A percentile compares a stretch with the other conserved stretches of the same genome.
Evolutionary conservation across 2,113 vertebrate genomes (phyloP).

Genomic region (Paramisgurnus dabryanus): DNA sequence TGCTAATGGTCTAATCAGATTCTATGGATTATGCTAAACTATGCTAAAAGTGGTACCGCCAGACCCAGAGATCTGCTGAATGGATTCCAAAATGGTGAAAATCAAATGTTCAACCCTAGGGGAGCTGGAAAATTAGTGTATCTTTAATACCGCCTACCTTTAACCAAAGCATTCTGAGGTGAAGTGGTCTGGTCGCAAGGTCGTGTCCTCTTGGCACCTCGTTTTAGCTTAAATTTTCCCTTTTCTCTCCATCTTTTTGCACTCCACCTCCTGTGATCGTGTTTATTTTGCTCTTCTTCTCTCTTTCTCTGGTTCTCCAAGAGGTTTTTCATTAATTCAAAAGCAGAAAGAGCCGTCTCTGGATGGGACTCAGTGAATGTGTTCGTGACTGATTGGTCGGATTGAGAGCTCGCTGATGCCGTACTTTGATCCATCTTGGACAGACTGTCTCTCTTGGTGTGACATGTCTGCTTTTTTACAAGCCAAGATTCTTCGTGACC

Average conservation of each 20-base stretch:
- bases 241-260: not conserved
- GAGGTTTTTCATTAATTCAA: slow-evolving; percentile 43
- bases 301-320: slow-evolving; percentile 7
- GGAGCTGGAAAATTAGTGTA: too few species aligned
- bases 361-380: not conserved
- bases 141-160: too few species aligned
- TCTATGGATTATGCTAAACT: too few species aligned
- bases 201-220: not conserved
- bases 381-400: not conserved
- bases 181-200: too few species aligned
- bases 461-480: not conserved
- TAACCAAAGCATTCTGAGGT: not conserved
- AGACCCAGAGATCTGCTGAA: too few species aligned
- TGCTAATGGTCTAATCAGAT: too few species aligned
- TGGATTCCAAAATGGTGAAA: too few species aligned
- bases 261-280: not conserved
- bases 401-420: not conserved
- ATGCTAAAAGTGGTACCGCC: too few species aligned
- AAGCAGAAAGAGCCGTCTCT: slow-evolving; percentile 20
- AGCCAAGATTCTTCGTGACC: not conserved
- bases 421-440: not conserved
- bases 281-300: not conserved
- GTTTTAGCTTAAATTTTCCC: not conserved
- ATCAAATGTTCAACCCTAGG: too few species aligned
- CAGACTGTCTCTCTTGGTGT: not conserved